A percentile compares a stretch with the other conserved stretches of the same genome.
These are phyloP conservation scores for Andrena cerasifolii DNA, from an alignment of 1,140 invertebrate genomes.

Conservation along the genomic window DNA sequence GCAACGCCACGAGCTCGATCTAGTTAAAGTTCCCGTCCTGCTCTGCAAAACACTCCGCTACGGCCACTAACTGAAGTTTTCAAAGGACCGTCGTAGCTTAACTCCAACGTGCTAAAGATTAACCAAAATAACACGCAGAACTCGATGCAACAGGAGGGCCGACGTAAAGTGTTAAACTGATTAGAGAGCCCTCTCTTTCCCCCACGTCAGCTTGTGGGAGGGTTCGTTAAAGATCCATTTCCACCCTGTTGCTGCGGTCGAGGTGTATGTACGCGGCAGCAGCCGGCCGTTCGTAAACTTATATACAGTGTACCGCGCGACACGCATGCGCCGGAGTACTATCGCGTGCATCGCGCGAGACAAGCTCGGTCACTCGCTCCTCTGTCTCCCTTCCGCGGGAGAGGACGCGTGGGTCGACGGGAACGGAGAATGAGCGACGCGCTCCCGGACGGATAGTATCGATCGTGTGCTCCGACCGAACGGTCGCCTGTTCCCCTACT, in stretches of 20 bases:
- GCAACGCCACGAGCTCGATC: too few relatives aligned
- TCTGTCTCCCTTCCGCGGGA: constrained; percentile 40
- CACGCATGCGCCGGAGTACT: constrained; percentile 46
- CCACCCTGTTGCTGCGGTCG: constrained; percentile 6
- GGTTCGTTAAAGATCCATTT: constrained; percentile 27
- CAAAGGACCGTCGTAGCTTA: too few relatives aligned
- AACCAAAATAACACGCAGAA: too few relatives aligned
- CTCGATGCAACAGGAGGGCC: too few relatives aligned
- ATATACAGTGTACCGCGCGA: too few relatives aligned
- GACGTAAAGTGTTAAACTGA: background rate
- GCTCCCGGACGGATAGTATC: constrained; percentile 57
- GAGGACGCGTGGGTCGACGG: constrained; percentile 54
- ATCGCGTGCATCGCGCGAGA: constrained; percentile 33
- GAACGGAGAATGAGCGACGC: constrained; percentile 42
- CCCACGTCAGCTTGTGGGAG: background rate
- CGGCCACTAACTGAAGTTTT: too few relatives aligned
- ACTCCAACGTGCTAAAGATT: too few relatives aligned
- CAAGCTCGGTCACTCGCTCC: background rate
- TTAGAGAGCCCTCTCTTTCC: background rate
- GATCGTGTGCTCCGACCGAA: constrained; percentile 53
- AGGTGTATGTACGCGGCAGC: constrained; percentile 6
- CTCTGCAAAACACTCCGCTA: too few relatives aligned
- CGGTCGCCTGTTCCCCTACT: constrained; percentile 36
- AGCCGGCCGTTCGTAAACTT: too few relatives aligned
- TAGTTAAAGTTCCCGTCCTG: too few relatives aligned